Evolutionary conservation across 2,113 vertebrate genomes (phyloP).

Genomic region (Psittacara wagleri): DNA sequence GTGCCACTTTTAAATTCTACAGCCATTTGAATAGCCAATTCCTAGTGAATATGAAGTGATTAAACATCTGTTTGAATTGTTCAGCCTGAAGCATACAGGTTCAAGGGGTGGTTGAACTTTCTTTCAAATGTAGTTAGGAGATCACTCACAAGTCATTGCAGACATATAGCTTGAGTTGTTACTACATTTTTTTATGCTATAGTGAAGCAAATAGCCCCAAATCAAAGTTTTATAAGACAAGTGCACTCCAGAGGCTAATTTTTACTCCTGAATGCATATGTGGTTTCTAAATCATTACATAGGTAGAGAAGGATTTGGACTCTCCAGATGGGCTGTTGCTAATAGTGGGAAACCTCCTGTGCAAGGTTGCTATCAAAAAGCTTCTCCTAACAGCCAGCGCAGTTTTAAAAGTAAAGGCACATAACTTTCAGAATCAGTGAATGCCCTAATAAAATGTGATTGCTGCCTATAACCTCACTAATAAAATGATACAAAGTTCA

Average conservation of each 20-base stretch:
- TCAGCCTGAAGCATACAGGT: conserved; percentile 38
- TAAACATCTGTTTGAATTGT: conserved; percentile 63
- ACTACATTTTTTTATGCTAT: conserved; percentile 35
- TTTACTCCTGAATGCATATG: background rate
- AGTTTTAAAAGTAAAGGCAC: background rate
- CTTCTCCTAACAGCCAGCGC: background rate
- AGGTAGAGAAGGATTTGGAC: background rate
- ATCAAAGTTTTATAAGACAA: conserved; percentile 49
- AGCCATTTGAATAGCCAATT: conserved; percentile 59
- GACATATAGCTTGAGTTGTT: background rate
- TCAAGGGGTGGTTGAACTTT: conserved; percentile 51
- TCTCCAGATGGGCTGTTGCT: conserved; percentile 11
- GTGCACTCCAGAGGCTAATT: conserved; percentile 10
- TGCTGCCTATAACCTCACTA: conserved; percentile 31
- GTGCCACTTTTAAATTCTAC: conserved; percentile 16
- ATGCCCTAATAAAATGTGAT: conserved; percentile 39
- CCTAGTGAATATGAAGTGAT: conserved; percentile 43
- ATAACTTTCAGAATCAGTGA: background rate
- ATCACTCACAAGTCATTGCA: conserved; percentile 30
- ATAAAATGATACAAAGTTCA: conserved; percentile 74
- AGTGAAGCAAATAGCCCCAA: conserved; percentile 24
- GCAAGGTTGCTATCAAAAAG: background rate
- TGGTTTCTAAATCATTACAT: background rate
- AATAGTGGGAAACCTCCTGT: conserved; percentile 21
- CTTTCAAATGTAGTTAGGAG: conserved; percentile 18